Percentiles rank a stretch among this genome's conserved stretches.
These are phyloP conservation scores for Cylloceria caligata DNA, from an alignment of 2,888 invertebrate species.

Conservation along the genomic window DNA sequence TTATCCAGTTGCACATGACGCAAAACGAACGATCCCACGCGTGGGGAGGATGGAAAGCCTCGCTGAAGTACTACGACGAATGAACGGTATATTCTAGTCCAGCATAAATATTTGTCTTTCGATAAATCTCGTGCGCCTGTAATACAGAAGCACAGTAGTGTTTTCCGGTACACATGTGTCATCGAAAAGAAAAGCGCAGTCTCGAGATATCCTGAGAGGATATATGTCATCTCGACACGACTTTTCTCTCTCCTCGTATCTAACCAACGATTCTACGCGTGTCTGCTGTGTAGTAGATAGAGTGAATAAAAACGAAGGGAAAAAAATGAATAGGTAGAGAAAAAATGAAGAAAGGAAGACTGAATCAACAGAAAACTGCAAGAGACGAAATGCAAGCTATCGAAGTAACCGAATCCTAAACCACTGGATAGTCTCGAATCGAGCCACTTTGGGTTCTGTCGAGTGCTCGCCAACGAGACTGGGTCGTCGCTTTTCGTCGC, in stretches of 20 bases:
- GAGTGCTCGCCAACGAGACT: slow-evolving; percentile 54
- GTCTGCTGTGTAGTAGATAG: not conserved
- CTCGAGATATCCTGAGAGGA: slow-evolving; percentile 29
- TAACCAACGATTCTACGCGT: not conserved
- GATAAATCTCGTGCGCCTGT: slow-evolving; percentile 51
- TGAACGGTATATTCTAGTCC: slow-evolving; percentile 11
- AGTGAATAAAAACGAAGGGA: slow-evolving; percentile 5
- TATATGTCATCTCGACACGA: slow-evolving; percentile 29
- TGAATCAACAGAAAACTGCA: slow-evolving; percentile 38
- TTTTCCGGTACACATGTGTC: slow-evolving; percentile 47
- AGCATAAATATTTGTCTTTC: slow-evolving; percentile 63
- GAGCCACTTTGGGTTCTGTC: slow-evolving; percentile 52
- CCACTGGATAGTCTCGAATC: slow-evolving; percentile 43
- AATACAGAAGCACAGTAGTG: slow-evolving; percentile 21
- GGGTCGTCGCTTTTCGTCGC: slow-evolving; percentile 32
- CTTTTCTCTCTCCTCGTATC: slow-evolving; percentile 2
- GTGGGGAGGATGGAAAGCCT: not conserved
- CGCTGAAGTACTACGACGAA: slow-evolving; percentile 29
- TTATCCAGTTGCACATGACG: not conserved
- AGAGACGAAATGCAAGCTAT: slow-evolving; percentile 8
- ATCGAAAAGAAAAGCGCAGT: slow-evolving; percentile 32
- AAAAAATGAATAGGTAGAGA: slow-evolving; percentile 15
- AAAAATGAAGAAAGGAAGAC: slow-evolving; percentile 10
- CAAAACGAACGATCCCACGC: slow-evolving; percentile 13
- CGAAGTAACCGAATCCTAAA: slow-evolving; percentile 45